Evolutionary conservation across 1,140 invertebrate genomes (phyloP), one percentile per base, ranked within the genome.

Genomic region (Drosophila kanapiae): DNA sequence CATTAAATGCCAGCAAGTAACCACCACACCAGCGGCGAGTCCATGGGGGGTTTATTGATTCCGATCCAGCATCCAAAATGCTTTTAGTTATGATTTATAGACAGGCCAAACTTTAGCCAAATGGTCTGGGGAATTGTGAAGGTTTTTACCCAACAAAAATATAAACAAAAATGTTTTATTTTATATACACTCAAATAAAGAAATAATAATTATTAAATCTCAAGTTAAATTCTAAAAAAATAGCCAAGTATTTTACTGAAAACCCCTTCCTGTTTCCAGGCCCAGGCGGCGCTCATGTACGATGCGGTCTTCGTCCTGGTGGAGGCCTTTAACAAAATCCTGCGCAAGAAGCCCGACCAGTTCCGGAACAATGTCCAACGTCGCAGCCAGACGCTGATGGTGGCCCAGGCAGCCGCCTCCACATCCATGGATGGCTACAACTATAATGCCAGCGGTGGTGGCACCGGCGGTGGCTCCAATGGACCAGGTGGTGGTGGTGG

Each of bases 291-390:
- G 2, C 93, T 99, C 48, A 97, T 98, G 96, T 98, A 98, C 92
- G 98, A 99, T 87, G 96, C 97, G 1, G 97, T 98, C 1, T 96
- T 97, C 87, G 96, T 99, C 0, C 94, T 98, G 38, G 96, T 98
- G 45, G 97, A 98, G 93, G 97, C 97, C 8, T 96, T 98, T 79
- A 96, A 96, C 87, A 96, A 97, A 91, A 95, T 98, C 31, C 93
- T 97, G 35, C 94, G 95, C 60, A 97, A 97, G 93, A 97, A 97
- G 90, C 95, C 95, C 4, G 96, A 98, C 90, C 94, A 95, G 58
- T 95, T 96, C 75, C 94, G 96, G 31, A 95, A 94, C 80, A 95
- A 95, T 79, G 93, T 95, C 33, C 94, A 94, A 95, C 60, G 93
- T 91, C 62, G 93, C 91, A 68, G 91, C 91, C 59, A 92, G 79